These are phyloP conservation scores for Ametastegia equiseti DNA, from an alignment of 2,888 invertebrate species.

Conservation along the genomic window DNA sequence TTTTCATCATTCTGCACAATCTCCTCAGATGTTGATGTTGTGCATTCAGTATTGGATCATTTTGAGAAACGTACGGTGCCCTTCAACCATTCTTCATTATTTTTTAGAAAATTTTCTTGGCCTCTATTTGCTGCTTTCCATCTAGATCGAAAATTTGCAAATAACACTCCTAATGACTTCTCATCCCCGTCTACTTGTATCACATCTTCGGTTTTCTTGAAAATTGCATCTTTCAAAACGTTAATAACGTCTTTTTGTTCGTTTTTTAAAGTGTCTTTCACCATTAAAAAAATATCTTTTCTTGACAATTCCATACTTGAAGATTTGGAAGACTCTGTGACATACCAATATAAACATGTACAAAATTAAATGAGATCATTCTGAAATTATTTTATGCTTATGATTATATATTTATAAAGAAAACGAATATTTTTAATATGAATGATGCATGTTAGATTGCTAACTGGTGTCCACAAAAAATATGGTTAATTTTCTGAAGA, in stretches of 20 bases:
- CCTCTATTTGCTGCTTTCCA: constrained; percentile 4
- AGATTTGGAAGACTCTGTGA: constrained; percentile 12
- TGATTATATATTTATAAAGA: constrained; percentile 1
- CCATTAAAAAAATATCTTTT: constrained; percentile 8
- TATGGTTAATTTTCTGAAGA: constrained; percentile 6
- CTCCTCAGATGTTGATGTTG: constrained; percentile 1
- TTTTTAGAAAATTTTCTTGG: background rate
- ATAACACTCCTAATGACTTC: background rate
- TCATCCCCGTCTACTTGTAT: constrained; percentile 2
- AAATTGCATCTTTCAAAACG: constrained; percentile 12
- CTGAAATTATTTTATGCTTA: constrained; percentile 12
- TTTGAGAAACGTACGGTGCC: background rate
- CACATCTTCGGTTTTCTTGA: constrained; percentile 12
- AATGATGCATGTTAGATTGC: constrained; percentile 12
- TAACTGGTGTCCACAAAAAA: background rate
- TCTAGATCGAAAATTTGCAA: constrained; percentile 4
- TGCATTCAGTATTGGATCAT: background rate
- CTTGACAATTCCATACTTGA: constrained; percentile 3
- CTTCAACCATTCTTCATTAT: constrained; percentile 4
- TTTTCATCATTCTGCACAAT: constrained; percentile 2
- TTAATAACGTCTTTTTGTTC: constrained; percentile 7
- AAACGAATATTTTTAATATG: constrained; percentile 12
- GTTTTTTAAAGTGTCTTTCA: constrained; percentile 1
- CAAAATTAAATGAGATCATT: constrained; percentile 1
- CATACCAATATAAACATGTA: constrained; percentile 7